Percentiles rank a stretch among this genome's conserved stretches.
Conservation (phyloP, 2,888 invertebrate species). For the Trachelus troglodyta region DNA sequence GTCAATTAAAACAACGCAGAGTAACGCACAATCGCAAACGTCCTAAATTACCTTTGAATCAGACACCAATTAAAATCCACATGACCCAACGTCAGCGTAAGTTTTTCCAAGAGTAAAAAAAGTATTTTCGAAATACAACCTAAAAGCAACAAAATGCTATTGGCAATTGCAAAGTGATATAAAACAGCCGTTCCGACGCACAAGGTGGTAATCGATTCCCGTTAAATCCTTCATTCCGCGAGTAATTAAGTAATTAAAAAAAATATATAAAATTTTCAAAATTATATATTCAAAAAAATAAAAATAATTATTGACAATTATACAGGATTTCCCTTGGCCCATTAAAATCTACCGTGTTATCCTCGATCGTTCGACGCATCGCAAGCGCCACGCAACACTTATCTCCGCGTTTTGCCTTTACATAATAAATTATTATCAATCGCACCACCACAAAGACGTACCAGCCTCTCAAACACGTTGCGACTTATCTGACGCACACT, state of each 20-base stretch:
- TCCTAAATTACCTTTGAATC: neutral
- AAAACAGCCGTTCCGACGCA: neutral
- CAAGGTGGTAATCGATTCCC: neutral
- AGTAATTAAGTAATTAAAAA: neutral
- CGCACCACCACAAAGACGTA: constrained; percentile 21
- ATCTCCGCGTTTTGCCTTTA: constrained; percentile 28
- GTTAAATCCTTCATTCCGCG: neutral
- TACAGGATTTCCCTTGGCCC: neutral
- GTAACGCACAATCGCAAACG: too few relatives aligned
- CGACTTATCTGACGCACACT: constrained; percentile 37
- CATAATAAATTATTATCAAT: constrained; percentile 38
- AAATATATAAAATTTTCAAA: neutral
- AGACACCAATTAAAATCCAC: neutral
- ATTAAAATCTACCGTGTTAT: constrained; percentile 19
- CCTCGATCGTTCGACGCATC: constrained; percentile 15
- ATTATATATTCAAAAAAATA: neutral
- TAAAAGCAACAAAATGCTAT: too few relatives aligned
- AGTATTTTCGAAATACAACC: too few relatives aligned
- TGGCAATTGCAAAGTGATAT: neutral
- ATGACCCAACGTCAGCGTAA: neutral
- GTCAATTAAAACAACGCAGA: neutral
- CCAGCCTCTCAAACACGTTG: constrained; percentile 19
- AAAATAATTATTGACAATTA: neutral
- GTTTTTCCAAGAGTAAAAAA: neutral
- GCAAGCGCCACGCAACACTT: constrained; percentile 14